These are phyloP conservation scores for Mus spicilegus DNA, from an alignment of 2,113 vertebrate species.

Conservation along the genomic window DNA sequence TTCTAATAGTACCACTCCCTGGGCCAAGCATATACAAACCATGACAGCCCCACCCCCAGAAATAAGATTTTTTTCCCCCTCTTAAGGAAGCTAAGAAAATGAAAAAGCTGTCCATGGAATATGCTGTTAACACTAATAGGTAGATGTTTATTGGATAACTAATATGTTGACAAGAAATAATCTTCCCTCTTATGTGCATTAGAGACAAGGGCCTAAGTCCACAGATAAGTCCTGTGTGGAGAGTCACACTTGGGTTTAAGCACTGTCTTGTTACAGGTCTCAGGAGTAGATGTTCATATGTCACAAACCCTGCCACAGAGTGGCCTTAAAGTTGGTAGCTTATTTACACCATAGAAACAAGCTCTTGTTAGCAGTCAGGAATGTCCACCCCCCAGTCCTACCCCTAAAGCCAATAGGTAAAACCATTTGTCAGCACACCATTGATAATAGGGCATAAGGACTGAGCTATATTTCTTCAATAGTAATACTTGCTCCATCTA, in stretches of 20 bases:
- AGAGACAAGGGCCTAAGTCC: not conserved
- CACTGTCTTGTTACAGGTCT: not conserved
- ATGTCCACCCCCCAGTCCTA: not conserved
- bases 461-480: too few relatives aligned
- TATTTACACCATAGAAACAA: not conserved
- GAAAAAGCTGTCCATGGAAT: not conserved
- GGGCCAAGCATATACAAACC: too few relatives aligned
- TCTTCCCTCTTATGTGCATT: not conserved
- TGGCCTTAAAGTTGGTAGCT: not conserved
- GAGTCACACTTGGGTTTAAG: accelerated
- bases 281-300: not conserved
- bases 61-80: not conserved
- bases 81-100: not conserved
- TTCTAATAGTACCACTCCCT: too few relatives aligned
- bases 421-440: not conserved
- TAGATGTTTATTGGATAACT: not conserved
- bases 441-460: not conserved
- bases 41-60: not conserved
- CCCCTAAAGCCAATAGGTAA: not conserved
- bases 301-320: not conserved
- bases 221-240: not conserved
- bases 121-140: not conserved
- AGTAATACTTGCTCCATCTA: too few relatives aligned
- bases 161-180: not conserved
- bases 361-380: not conserved